These are phyloP conservation scores for Enteromius radiatus DNA, from an alignment of 2,797 vertebrate genomes.

Conservation along the genomic window DNA sequence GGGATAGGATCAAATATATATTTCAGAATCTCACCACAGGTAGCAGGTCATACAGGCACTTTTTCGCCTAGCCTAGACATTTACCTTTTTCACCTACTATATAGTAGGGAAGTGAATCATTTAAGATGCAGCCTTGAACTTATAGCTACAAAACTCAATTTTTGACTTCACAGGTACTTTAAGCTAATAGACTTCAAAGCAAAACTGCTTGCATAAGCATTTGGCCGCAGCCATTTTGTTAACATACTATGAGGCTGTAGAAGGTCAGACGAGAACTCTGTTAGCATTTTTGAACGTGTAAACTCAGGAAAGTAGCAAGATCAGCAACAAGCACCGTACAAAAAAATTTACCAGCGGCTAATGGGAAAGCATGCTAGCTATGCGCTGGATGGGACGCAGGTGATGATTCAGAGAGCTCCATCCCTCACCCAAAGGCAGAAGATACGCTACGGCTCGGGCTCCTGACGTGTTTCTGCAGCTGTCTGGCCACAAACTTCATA, in stretches of 20 bases:
- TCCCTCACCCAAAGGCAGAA: slow-evolving; percentile 53
- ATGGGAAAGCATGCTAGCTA: slow-evolving; percentile 62
- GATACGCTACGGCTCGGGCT: slow-evolving; percentile 10
- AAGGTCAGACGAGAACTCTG: slow-evolving; percentile 38
- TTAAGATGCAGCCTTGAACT: neutral
- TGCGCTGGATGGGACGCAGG: slow-evolving; percentile 60
- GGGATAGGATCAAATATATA: neutral
- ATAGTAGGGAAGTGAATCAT: neutral
- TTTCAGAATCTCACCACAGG: neutral
- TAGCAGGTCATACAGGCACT: neutral
- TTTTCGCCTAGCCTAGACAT: neutral
- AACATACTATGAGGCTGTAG: slow-evolving; percentile 22
- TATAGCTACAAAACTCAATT: neutral
- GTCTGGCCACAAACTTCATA: slow-evolving; percentile 42
- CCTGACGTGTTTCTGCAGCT: slow-evolving; percentile 54
- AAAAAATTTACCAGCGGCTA: slow-evolving; percentile 28
- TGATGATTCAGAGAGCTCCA: slow-evolving; percentile 68
- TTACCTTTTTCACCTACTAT: neutral
- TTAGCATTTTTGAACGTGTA: slow-evolving; percentile 50
- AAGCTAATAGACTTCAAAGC: slow-evolving; percentile 18
- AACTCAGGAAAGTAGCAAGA: slow-evolving; percentile 53
- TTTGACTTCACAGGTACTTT: neutral
- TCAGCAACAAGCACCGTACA: slow-evolving; percentile 34
- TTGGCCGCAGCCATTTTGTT: slow-evolving; percentile 10
- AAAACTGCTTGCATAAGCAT: slow-evolving; percentile 15